Percentiles rank a stretch among this genome's conserved stretches.
Conservation (phyloP, 2,888 invertebrate genomes). For the Sceliomorpha sp. region DNA sequence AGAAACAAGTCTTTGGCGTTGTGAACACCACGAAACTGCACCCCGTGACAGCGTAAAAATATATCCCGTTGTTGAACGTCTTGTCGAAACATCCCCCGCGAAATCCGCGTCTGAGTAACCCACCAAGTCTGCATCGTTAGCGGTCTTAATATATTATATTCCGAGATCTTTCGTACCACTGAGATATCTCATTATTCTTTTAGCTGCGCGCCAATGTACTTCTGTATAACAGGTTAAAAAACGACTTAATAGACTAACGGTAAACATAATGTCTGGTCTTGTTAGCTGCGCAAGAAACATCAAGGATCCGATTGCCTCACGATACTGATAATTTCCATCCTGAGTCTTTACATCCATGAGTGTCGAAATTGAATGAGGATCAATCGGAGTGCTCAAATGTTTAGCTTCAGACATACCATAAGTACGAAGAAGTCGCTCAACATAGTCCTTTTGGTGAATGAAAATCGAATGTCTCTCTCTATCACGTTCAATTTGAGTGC, state of each 20-base stretch:
- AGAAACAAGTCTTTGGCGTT: constrained; percentile 43
- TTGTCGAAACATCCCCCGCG: constrained; percentile 38
- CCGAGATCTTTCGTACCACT: constrained; percentile 23
- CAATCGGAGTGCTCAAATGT: constrained; percentile 32
- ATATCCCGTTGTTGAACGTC: constrained; percentile 52
- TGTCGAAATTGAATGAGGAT: constrained; percentile 35
- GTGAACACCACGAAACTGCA: constrained; percentile 43
- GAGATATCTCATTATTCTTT: constrained; percentile 46
- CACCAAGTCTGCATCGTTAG: constrained; percentile 13
- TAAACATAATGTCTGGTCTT: constrained; percentile 36
- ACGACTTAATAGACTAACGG: constrained; percentile 33
- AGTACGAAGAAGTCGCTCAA: constrained; percentile 26
- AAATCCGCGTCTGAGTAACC: constrained; percentile 51
- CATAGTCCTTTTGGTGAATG: constrained; percentile 37
- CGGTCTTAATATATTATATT: constrained; percentile 28
- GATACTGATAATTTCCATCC: constrained; percentile 17
- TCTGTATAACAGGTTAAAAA: constrained; percentile 17
- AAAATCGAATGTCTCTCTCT: constrained; percentile 25
- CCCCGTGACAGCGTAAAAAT: constrained; percentile 29
- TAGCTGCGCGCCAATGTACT: constrained; percentile 50
- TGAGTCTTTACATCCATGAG: constrained; percentile 9
- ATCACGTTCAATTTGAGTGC: constrained; percentile 25
- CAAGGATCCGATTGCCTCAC: constrained; percentile 45
- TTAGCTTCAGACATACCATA: constrained; percentile 44
- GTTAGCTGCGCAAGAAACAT: constrained; percentile 47